phyloP scores from a whole-genome alignment of 2,113 vertebrate species.

The Mastomys natalensis region DNA sequence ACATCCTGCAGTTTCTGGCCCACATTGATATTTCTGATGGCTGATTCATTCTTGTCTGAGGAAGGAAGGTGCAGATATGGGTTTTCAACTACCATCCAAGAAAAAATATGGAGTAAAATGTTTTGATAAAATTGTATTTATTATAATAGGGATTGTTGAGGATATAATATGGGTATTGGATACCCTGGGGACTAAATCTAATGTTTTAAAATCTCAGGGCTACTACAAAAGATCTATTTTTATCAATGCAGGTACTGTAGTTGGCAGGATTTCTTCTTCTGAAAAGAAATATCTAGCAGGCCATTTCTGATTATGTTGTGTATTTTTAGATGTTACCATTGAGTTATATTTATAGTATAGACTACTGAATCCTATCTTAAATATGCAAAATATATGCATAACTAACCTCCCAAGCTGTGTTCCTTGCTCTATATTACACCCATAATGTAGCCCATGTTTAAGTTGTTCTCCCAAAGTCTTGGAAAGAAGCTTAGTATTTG shows the following conservation, averaged over 20 bases:
- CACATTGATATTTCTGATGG: constrained; percentile 49
- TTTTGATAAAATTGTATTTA: constrained; percentile 66
- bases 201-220: constrained; percentile 55
- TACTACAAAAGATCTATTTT: constrained; percentile 51
- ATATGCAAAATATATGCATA: constrained; percentile 74
- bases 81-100: constrained; percentile 56
- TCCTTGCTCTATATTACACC: constrained; percentile 68
- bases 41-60: constrained; percentile 47
- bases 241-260: constrained; percentile 67
- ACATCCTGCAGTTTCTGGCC: constrained; percentile 50
- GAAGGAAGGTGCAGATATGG: constrained; percentile 41
- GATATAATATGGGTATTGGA: constrained; percentile 1
- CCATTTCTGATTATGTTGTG: constrained; percentile 72
- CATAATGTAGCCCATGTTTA: constrained; percentile 64
- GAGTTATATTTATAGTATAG: constrained; percentile 75
- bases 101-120: constrained; percentile 51
- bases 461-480: constrained; percentile 46
- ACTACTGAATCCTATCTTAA: constrained; percentile 66
- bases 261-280: constrained; percentile 76
- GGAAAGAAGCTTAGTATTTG: constrained; percentile 29
- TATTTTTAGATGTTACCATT: constrained; percentile 76
- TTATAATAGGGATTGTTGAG: not conserved
- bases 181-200: not conserved
- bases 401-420: constrained; percentile 71
- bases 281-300: constrained; percentile 73